These are phyloP conservation scores for Baronia brevicornis DNA, from an alignment of 2,888 invertebrate species.

Conservation along the genomic window DNA sequence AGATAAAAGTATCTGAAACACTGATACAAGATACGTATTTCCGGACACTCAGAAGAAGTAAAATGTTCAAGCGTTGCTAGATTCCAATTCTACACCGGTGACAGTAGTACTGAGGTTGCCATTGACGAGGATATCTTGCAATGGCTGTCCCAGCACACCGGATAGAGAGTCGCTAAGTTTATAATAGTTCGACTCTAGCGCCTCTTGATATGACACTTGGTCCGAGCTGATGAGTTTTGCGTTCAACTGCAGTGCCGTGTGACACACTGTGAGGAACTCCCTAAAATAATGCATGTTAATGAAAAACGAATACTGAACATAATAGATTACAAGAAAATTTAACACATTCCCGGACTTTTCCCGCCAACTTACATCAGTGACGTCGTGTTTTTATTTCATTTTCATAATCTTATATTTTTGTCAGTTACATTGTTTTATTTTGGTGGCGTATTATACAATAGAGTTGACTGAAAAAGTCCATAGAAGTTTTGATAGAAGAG, in stretches of 20 bases:
- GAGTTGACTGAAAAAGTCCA: too few relatives aligned
- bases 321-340: too few relatives aligned
- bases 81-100: constrained; percentile 86
- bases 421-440: too few relatives aligned
- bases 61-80: constrained; percentile 79
- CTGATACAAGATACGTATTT: neutral
- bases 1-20: too few relatives aligned
- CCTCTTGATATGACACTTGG: constrained; percentile 94
- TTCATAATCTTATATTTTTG: too few relatives aligned
- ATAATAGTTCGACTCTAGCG: constrained; percentile 88
- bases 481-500: too few relatives aligned
- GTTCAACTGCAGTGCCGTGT: constrained; percentile 92
- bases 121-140: constrained; percentile 79
- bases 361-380: too few relatives aligned
- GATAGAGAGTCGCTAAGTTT: constrained; percentile 88
- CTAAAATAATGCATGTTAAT: constrained; percentile 63
- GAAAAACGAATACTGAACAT: neutral
- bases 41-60: neutral
- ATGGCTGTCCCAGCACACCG: constrained; percentile 82
- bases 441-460: too few relatives aligned
- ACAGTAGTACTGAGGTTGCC: constrained; percentile 88
- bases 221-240: constrained; percentile 90
- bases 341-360: too few relatives aligned
- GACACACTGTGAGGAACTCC: constrained; percentile 93
- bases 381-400: too few relatives aligned